Evolutionary conservation across 35 echinoderm and acorn worm species (phyloP), one percentile per base, ranked within the genome.

Genomic region (Eucidaris tribuloides): DNA sequence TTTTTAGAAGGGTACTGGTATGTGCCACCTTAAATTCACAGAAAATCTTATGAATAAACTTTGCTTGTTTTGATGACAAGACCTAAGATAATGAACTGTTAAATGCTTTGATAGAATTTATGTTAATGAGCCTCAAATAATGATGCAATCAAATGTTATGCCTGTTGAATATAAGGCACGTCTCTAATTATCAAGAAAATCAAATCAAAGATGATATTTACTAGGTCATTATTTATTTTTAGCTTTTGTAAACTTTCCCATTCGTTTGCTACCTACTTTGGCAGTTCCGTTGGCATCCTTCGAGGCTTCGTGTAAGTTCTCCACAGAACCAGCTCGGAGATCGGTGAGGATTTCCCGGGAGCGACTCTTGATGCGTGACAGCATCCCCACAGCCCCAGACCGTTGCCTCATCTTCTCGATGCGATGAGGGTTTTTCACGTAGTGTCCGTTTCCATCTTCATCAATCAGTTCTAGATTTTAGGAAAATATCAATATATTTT

Each of bases 271-370:
- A 94, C 92, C 87, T 90, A 94, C 92, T 94, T 94, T 94, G 52
- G 43, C 82, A 38, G 46, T 93, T 76, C 58, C 50, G 7, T 87
- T 58, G 31, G 4, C 54, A 6, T 86, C 79, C 2, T 38, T 37
- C 24, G 58, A 77, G 78, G 52, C 68, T 57, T 85, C 88, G 17
- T 88, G 76, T 24, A 94, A 33, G 71, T 94, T 94, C 42, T 88
- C 85, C 62, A 86, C 71, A 1, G 94, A 97, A 31, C 87, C 84
- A 3, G 76, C 61, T 58, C 74, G 63, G 57, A 90, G 70, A 68
- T 99, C 96, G 27, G 88, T 87, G 34, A 99, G 90, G n/a, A 99
- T 99, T 62, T 99, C 96, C 11, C 91, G 82, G 18, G 96, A 99
- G 15, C 96, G 82, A 35, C 96, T 99, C 61, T 93, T 93, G 62